phyloP scores from a whole-genome alignment of 2,888 invertebrate genomes.

The Drosophila paranaensis region DNA sequence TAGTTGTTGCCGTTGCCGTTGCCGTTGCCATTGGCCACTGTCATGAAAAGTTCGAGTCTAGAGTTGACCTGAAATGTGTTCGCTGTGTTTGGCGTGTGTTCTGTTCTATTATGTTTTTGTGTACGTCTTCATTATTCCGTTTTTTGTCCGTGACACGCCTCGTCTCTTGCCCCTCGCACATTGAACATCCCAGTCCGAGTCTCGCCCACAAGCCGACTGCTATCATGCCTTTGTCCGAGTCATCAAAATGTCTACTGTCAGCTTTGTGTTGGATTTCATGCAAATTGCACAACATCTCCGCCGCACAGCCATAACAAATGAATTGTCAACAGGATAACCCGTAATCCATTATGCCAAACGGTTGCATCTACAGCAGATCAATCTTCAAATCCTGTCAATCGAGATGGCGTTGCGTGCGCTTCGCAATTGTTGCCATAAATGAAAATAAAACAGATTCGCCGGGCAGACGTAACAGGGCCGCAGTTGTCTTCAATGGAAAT shows the following conservation, averaged over 20 bases:
- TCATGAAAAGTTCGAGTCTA: slow-evolving; percentile 74
- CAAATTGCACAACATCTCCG: slow-evolving; percentile 39
- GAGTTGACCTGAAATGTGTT: slow-evolving; percentile 73
- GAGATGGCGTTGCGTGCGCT: neutral
- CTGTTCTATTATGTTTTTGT: slow-evolving; percentile 12
- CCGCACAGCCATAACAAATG: slow-evolving; percentile 15
- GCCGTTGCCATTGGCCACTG: slow-evolving; percentile 62
- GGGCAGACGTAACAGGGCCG: neutral
- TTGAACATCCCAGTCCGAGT: slow-evolving; percentile 45
- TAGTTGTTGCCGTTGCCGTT: slow-evolving; percentile 45
- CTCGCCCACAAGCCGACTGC: slow-evolving; percentile 30
- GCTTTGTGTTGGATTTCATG: slow-evolving; percentile 30
- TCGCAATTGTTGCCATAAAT: neutral
- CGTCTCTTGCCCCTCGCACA: slow-evolving; percentile 22
- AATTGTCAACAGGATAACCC: slow-evolving; percentile 18
- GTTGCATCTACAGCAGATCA: slow-evolving; percentile 16
- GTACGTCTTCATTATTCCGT: slow-evolving; percentile 42
- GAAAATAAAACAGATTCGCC: neutral
- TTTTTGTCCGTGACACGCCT: slow-evolving; percentile 18
- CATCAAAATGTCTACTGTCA: slow-evolving; percentile 39
- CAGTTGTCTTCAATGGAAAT: neutral
- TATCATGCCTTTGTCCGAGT: slow-evolving; percentile 19
- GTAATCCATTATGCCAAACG: slow-evolving; percentile 25
- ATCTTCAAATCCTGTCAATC: slow-evolving; percentile 7
- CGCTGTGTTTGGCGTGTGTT: slow-evolving; percentile 20